phyloP scores from a whole-genome alignment of 1,140 invertebrate genomes.

The Ridgeia piscesae region DNA sequence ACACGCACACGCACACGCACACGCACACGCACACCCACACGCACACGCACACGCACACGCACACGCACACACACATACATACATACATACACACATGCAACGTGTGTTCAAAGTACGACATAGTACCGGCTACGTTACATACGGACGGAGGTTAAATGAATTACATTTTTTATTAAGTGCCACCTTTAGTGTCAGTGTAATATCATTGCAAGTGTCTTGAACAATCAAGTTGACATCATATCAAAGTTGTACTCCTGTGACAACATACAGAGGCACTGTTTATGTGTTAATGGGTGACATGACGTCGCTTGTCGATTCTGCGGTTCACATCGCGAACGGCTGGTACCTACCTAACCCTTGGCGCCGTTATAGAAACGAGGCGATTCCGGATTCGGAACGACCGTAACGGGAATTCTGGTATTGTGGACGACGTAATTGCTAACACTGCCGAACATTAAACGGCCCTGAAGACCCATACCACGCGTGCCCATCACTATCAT shows the following conservation, averaged over 20 bases:
- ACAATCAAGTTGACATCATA: no score
- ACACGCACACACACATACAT: no score
- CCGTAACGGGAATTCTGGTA: conserved; percentile 22
- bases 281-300: not conserved
- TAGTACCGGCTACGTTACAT: no score
- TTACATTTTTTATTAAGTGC: no score
- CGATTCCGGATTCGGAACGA: not conserved
- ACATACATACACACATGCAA: no score
- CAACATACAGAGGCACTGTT: not conserved
- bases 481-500: conserved; percentile 28
- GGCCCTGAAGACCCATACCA: conserved; percentile 21
- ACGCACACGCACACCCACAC: no score
- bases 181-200: no score
- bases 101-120: no score
- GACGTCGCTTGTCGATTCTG: not conserved
- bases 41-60: no score
- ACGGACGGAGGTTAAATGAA: no score
- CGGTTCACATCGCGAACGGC: not conserved
- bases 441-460: conserved; percentile 29
- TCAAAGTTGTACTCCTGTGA: not conserved
- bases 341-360: not conserved
- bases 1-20: no score
- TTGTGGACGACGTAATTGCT: conserved; percentile 30
- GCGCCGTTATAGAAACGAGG: not conserved
- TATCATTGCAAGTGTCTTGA: no score